These are phyloP conservation scores for Ophion costatus DNA, from an alignment of 2,888 invertebrate genomes.

Conservation along the genomic window DNA sequence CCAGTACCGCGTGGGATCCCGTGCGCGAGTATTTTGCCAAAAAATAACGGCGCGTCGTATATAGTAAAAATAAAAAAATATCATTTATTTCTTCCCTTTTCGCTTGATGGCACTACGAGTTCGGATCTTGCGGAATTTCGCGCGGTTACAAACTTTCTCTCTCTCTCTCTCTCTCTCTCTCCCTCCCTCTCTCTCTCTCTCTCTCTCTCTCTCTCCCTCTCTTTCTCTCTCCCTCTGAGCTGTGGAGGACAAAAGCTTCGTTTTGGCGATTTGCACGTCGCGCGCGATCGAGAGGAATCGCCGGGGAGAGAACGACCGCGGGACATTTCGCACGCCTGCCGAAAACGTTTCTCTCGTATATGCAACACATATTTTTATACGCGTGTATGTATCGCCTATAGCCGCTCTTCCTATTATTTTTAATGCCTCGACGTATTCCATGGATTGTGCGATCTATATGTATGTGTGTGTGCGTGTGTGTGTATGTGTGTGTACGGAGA, in stretches of 20 bases:
- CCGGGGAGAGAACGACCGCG: not conserved
- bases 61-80: conserved; percentile 58
- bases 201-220: no score
- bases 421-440: conserved; percentile 76
- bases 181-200: not conserved
- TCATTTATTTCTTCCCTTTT: conserved; percentile 3
- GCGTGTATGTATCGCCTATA: not conserved
- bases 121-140: conserved; percentile 70
- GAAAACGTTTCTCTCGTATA: conserved; percentile 11
- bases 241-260: conserved; percentile 41
- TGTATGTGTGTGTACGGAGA: not conserved
- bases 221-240: not conserved
- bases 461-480: no score
- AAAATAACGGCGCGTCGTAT: conserved; percentile 37
- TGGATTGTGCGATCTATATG: conserved; percentile 39
- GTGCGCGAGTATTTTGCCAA: conserved; percentile 43
- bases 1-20: conserved; percentile 32
- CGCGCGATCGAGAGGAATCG: conserved; percentile 19
- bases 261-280: not conserved
- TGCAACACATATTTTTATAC: not conserved
- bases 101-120: conserved; percentile 17
- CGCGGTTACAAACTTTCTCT: conserved; percentile 50
- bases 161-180: no score
- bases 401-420: conserved; percentile 78
- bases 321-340: conserved; percentile 53